Conservation (phyloP, 2,888 invertebrate genomes). For the Drosophila merina region DNA sequence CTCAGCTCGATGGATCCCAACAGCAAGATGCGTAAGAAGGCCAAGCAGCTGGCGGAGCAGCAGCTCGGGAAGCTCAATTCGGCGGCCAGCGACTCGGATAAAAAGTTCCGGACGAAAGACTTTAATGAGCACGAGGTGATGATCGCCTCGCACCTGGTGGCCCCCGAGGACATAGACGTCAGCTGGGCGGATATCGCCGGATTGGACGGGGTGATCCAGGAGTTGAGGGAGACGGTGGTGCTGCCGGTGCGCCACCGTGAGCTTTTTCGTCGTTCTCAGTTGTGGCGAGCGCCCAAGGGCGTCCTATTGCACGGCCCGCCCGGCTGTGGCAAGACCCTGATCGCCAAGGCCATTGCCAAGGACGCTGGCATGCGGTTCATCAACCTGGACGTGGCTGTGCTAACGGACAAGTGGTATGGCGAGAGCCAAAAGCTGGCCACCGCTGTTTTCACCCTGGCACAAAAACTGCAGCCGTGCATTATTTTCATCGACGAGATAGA, state of each 20-base stretch:
- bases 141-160: conserved; percentile 96
- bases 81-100: conserved; percentile 84
- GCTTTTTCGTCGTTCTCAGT: conserved; percentile 91
- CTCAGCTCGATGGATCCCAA: conserved; percentile 95
- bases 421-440: conserved; percentile 98
- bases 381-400: conserved; percentile 94
- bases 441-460: conserved; percentile 97
- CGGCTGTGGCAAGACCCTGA: conserved; percentile 97
- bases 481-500: conserved; percentile 99
- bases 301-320: conserved; percentile 97
- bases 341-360: conserved; percentile 98
- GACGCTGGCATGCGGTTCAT: conserved; percentile 97
- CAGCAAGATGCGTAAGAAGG: conserved; percentile 92
- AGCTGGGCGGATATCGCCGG: conserved; percentile 97
- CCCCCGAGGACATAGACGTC: conserved; percentile 90
- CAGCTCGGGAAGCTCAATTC: conserved; percentile 88
- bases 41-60: conserved; percentile 91
- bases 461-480: conserved; percentile 95
- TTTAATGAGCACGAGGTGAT: conserved; percentile 97
- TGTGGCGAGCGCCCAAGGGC: conserved; percentile 97
- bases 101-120: conserved; percentile 86
- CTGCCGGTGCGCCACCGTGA: conserved; percentile 94
- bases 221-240: conserved; percentile 96
- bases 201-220: conserved; percentile 92
- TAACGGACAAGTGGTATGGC: conserved; percentile 99